Base-by-base conservation (phyloP, 2,797 vertebrate genomes). In the Setipinna tenuifilis region DNA sequence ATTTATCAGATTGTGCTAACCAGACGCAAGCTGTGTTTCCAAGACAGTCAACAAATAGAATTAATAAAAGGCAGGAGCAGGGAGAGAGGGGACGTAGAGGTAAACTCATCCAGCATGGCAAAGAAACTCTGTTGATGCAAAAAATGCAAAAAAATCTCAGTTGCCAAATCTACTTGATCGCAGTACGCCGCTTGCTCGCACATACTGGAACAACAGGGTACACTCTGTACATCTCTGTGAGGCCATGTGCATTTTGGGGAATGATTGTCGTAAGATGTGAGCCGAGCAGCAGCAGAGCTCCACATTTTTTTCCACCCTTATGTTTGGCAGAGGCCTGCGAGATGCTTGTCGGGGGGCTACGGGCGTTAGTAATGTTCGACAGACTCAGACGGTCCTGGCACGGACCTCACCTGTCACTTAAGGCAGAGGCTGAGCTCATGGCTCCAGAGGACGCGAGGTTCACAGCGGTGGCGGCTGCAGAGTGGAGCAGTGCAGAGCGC, bases 381-480 rank as follows among this genome's bases (percentile, higher is more conserved):
- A 80, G 85, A 87, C 81, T 35, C 83, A 84, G 17, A 59, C 35
- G 28, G 11, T 80, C 88, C 31, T 68, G 85, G 19, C 59, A 31
- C 80, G 58, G 87, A 21, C 68, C 35, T 83, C 65, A 46, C 68
- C 65, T 54, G 14, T 14, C 46, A 80, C 71, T 85, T 86, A 48
- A 83, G 87, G 46, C 28, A 83, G 87, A 44, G 46, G 41, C 71
- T 41, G 71, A 78, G 71, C 71, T 78, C 71, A 78, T 78, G 31
- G 71, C 35, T 78, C 71, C 71, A 78, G 71, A 78, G 31, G 71
- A 78, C 17, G 19, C 71, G 16, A 78, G 71, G 71, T 78, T 78
- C 71, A 78, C 71, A 54, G 50, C 50, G 9, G 50, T 54, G 50
- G 50, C 50, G 14, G 50, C n/a, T 10, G 50, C 50, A 54, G 50